Base-by-base conservation (phyloP, 2,888 invertebrate species). In the Torymus auratus region DNA sequence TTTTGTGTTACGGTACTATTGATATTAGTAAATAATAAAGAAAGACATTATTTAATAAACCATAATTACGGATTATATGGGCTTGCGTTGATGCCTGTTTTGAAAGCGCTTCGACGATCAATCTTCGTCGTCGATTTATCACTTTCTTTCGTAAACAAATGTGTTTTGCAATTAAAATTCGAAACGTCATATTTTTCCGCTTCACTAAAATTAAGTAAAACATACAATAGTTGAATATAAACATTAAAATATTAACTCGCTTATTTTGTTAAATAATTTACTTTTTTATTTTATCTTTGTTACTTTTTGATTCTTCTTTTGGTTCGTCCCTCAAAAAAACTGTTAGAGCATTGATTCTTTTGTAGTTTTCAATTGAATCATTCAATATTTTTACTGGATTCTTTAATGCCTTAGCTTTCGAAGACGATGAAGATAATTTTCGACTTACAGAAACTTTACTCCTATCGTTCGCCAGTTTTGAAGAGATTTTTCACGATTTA, bases 351-450 rank as follows among this genome's bases (percentile, higher is more conserved):
- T 82, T 80, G 23, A 82, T 78, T 28, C 82, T 62, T 20, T 82
- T 82, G 55, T 80, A 82, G 62, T 78, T 75, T 69, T 82, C 82
- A 13, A 80, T 82, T 10, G 82, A 82, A 56, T 70, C 81, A 10
- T 76, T 61, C n/a, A 78, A 65, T 41, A 41, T 10, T 71, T 81
- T 74, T 13, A 53, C 23, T 55, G 10, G 12, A 50, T 64, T 7
- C 3, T 53, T 58, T 62, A 58, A 0, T 13, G 41, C 50, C 67
- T 73, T n/a, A 56, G 28, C 11, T 53, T 69, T 68, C 5, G 62
- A 55, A 69, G 62, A 41, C 3, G 28, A 73, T 14, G 72, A 55
- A 1, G 62, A 69, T 10, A n/a, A 20, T 56, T 69, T 80, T 23
- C 62, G 28, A 56, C 17, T 52, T n/a, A 53, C 17, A 41, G 53